A percentile compares a stretch with the other conserved stretches of the same genome.
Evolutionary conservation across 2,113 vertebrate genomes (phyloP).

Genomic region (Pipa parva): DNA sequence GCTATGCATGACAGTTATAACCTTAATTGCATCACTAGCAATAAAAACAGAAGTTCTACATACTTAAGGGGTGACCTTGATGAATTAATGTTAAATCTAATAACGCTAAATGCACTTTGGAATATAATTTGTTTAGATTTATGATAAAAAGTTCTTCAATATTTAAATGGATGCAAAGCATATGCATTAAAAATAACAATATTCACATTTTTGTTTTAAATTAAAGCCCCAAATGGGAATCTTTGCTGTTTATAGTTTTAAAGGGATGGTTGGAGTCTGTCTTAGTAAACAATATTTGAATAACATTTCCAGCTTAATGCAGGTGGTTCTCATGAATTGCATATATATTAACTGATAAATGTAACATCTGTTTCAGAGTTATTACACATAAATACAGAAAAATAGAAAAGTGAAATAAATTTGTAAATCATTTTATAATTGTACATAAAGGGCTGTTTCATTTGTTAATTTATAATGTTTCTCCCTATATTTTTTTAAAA

Average conservation of each 20-base stretch:
- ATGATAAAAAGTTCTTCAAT: constrained; percentile 40
- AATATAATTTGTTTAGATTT: constrained; percentile 37
- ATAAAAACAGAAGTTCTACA: not conserved
- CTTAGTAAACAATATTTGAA: constrained; percentile 34
- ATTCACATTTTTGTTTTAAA: constrained; percentile 38
- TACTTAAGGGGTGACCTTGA: not conserved
- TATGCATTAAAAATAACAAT: constrained; percentile 40
- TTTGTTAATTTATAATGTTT: too few relatives aligned
- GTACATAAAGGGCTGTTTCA: too few relatives aligned
- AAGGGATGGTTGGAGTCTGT: constrained; percentile 27
- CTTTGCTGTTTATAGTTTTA: constrained; percentile 18
- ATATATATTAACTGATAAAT: not conserved
- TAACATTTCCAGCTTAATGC: constrained; percentile 3
- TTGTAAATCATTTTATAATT: too few relatives aligned
- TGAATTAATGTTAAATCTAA: constrained; percentile 5
- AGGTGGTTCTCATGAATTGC: constrained; percentile 1
- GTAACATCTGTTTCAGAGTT: not conserved
- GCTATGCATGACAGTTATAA: constrained; percentile 4
- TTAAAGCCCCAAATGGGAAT: constrained; percentile 18
- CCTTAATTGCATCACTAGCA: not conserved
- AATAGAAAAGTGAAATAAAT: too few relatives aligned
- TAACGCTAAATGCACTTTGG: constrained; percentile 14
- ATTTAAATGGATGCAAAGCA: constrained; percentile 39
- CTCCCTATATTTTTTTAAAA: too few relatives aligned
- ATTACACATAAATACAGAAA: too few relatives aligned